phyloP scores from a whole-genome alignment of 1,140 invertebrate genomes.

The Tetragnatha versicolor region DNA sequence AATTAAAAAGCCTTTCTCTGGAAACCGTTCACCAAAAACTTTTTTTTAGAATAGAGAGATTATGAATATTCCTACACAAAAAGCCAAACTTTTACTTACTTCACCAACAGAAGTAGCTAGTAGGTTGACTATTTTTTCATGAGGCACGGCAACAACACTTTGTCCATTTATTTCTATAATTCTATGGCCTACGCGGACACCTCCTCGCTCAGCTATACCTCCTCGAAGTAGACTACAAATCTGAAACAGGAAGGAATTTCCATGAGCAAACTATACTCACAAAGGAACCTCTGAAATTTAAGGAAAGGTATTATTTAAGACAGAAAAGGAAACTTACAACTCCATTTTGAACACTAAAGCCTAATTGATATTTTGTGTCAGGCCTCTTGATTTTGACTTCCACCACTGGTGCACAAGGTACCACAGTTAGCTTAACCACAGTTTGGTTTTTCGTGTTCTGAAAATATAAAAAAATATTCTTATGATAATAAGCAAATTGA shows the following conservation, averaged over 20 bases:
- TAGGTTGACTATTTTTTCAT: constrained; percentile 99
- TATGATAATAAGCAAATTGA: not conserved
- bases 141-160: constrained; percentile 97
- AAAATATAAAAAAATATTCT: not conserved
- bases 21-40: too few relatives aligned
- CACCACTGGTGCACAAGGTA: constrained; percentile 99
- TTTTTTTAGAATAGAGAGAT: too few relatives aligned
- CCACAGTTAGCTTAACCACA: constrained; percentile 97
- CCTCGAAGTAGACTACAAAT: constrained; percentile 97
- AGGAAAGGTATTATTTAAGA: too few relatives aligned
- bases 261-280: too few relatives aligned
- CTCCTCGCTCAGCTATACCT: constrained; percentile 97
- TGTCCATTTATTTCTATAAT: constrained; percentile 84
- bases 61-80: not conserved
- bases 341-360: constrained; percentile 99
- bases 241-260: constrained; percentile 67
- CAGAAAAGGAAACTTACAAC: constrained; percentile 78
- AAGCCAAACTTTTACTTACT: too few relatives aligned
- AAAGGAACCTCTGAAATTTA: too few relatives aligned
- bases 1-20: too few relatives aligned
- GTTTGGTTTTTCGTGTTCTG: constrained; percentile 94
- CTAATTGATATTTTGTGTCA: constrained; percentile 98
- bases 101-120: constrained; percentile 98
- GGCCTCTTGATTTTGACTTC: constrained; percentile 99
- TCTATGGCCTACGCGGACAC: constrained; percentile 96